phyloP scores from a whole-genome alignment of 1,140 invertebrate genomes.

The Habropoda laboriosa region DNA sequence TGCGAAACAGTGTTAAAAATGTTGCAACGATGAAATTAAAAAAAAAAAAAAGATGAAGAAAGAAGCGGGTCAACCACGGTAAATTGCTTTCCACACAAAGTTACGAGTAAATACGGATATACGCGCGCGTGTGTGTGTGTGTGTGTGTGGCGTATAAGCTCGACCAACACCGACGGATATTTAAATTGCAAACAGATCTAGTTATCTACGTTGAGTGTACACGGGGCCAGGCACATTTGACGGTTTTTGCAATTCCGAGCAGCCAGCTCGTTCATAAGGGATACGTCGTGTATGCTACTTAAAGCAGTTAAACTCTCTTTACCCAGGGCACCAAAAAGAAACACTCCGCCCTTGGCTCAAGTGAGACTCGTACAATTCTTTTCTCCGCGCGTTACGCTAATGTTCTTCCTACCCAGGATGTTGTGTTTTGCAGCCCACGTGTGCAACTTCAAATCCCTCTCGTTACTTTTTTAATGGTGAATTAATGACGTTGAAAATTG shows the following conservation, averaged over 20 bases:
- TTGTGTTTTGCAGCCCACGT: no score
- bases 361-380: no score
- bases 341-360: no score
- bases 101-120: neutral
- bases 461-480: no score
- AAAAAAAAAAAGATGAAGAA: neutral
- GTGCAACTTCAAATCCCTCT: no score
- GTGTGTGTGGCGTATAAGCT: no score
- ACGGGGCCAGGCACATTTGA: neutral
- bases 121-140: no score
- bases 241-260: conserved; percentile 3
- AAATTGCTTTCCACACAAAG: neutral
- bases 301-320: neutral
- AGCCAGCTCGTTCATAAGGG: neutral
- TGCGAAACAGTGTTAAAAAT: no score
- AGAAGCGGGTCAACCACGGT: neutral
- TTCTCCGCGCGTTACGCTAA: no score
- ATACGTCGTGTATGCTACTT: neutral
- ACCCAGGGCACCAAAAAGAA: neutral
- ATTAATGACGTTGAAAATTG: no score
- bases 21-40: no score
- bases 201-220: neutral
- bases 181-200: neutral
- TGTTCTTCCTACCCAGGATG: no score
- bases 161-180: neutral